Percentiles rank a stretch among this genome's conserved stretches.
phyloP scores from a whole-genome alignment of 1,140 invertebrate species.

The Lithobius niger region DNA sequence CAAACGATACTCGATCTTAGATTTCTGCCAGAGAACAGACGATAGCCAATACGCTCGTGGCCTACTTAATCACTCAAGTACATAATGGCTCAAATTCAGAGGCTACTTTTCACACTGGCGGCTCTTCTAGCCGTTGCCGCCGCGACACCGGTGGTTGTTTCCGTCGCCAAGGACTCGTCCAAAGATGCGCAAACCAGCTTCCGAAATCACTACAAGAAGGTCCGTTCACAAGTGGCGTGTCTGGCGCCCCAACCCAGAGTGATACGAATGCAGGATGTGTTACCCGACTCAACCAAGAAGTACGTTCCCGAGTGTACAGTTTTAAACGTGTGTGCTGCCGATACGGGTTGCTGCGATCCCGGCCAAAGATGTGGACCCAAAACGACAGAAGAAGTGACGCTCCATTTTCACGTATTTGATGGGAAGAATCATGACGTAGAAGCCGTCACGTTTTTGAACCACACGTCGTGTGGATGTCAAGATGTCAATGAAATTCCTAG shows the following conservation, averaged over 20 bases:
- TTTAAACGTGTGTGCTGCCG: not conserved
- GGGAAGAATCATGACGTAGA: not conserved
- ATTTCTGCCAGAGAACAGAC: too few species aligned
- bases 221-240: not conserved
- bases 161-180: too few species aligned
- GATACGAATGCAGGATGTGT: not conserved
- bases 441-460: not conserved
- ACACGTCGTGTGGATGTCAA: not conserved
- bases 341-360: not conserved
- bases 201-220: not conserved
- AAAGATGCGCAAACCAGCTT: not conserved
- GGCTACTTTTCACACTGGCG: too few species aligned
- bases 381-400: not conserved
- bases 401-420: not conserved
- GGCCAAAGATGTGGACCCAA: not conserved
- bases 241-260: not conserved
- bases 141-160: too few species aligned
- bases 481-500: not conserved
- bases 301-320: not conserved
- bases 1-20: too few species aligned
- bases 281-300: not conserved
- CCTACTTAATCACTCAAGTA: too few species aligned
- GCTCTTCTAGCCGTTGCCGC: too few species aligned
- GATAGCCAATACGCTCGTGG: too few species aligned
- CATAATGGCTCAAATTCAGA: too few species aligned